Base-by-base conservation (phyloP, 2,113 vertebrate species). In the Actinemys pallida region DNA sequence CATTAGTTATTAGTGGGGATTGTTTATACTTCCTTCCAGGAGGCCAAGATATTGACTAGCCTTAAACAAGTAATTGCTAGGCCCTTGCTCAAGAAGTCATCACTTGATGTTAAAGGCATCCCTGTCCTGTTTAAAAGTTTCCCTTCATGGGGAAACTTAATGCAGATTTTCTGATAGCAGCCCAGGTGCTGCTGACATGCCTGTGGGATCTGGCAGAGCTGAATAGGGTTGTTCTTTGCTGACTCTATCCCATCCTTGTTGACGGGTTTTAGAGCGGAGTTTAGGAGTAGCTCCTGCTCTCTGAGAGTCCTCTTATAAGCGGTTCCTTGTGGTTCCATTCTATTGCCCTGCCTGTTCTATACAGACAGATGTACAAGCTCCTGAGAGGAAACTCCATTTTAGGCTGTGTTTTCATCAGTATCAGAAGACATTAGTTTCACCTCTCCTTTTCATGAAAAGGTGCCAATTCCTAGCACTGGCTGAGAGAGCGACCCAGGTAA, bases 401-500 rank as follows among this genome's bases (percentile, higher is more conserved):
- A 87, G 19, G 14, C 27, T 39, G 53, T 57, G 17, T 39, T 27
- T 39, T 56, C 19, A 25, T 47, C 50, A 45, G 5, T 72, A 39
- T 39, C 65, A 39, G n/a, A 39, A 72, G n/a, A 52, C 65, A 56
- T 35, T 2, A 1, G 50, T 29, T 95, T 85, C 75, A 29, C 49
- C 54, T 90, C 75, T 94, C 0, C 0, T 82, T 94, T 80, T 39
- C 69, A 2, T 80, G 45, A 82, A 45, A 88, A 82, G 25, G 9
- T 92, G 35, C 88, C 81, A 62, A 80, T 95, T 91, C 78, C 39
- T 72, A 72, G n/a, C 65, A 20, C 19, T 96, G 75, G 65, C 5
- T 92, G 95, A 93, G 75, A 86, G 85, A 93, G 69, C 76, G 92
- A 42, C 42, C 49, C 75, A 53, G 19, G 85, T 92, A 88, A 95